A percentile compares a stretch with the other conserved stretches of the same genome.
Evolutionary conservation across 1,140 invertebrate genomes (phyloP).

Genomic region (Neoseiulus cucumeris): DNA sequence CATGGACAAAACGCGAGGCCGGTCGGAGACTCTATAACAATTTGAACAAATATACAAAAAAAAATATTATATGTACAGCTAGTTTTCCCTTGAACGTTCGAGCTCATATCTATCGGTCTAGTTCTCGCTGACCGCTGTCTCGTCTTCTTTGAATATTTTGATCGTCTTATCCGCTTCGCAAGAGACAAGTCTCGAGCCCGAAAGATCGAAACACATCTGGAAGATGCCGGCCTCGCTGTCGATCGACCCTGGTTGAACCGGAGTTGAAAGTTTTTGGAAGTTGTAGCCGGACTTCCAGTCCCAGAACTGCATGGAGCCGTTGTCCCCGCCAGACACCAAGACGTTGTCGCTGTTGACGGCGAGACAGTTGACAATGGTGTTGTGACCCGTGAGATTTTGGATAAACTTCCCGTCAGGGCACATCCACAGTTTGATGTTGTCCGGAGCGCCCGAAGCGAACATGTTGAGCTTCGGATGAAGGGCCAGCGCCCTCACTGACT

Average conservation of each 20-base stretch:
- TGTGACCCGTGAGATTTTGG: slow-evolving; percentile 91
- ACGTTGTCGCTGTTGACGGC: slow-evolving; percentile 84
- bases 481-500: slow-evolving; percentile 74
- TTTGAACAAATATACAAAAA: too few species aligned
- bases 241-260: slow-evolving; percentile 96
- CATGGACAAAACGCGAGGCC: too few species aligned
- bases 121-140: too few species aligned
- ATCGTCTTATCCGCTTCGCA: slow-evolving; percentile 98
- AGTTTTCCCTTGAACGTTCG: too few species aligned
- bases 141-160: slow-evolving; percentile 97
- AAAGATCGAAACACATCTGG: slow-evolving; percentile 80
- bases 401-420: slow-evolving; percentile 95
- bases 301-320: slow-evolving; percentile 96
- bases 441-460: slow-evolving; percentile 91
- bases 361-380: slow-evolving; percentile 90
- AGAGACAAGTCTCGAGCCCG: slow-evolving; percentile 75
- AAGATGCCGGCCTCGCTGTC: slow-evolving; percentile 96
- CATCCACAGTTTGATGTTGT: slow-evolving; percentile 99
- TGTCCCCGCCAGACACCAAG: slow-evolving; percentile 90
- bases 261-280: slow-evolving; percentile 77
- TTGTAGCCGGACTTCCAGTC: slow-evolving; percentile 98
- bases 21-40: too few species aligned
- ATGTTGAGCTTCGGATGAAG: slow-evolving; percentile 83
- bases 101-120: too few species aligned
- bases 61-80: too few species aligned